Conservation (phyloP, 2,797 vertebrate species). For the Paramormyrops hopkinsi region DNA sequence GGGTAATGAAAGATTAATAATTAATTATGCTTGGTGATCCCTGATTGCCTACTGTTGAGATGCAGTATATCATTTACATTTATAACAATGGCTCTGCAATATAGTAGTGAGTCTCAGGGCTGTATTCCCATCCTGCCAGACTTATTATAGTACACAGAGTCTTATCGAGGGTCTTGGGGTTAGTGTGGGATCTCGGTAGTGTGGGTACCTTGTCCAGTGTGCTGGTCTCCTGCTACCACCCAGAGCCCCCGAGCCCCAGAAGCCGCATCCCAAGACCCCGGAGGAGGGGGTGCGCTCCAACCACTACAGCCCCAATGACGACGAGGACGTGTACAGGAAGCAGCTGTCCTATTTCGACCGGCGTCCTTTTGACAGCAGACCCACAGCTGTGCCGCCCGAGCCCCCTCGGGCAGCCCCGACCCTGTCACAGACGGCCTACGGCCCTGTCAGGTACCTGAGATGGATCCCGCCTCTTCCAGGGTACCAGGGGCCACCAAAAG, state of each 20-base stretch:
- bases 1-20: background rate
- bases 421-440: conserved; percentile 72
- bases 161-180: background rate
- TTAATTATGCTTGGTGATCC: background rate
- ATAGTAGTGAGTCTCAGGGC: background rate
- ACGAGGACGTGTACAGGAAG: conserved; percentile 93
- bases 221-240: background rate
- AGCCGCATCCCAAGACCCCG: conserved; percentile 77
- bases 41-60: background rate
- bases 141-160: background rate
- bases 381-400: conserved; percentile 60
- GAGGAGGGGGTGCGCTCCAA: conserved; percentile 82
- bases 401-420: conserved; percentile 68
- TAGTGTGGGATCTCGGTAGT: background rate
- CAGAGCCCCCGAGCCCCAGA: conserved; percentile 90
- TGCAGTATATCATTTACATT: background rate
- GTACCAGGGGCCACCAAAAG: background rate
- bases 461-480: conserved; percentile 33
- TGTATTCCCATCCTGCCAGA: background rate
- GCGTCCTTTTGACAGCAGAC: conserved; percentile 86
- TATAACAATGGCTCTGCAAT: background rate
- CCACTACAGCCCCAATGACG: conserved; percentile 88
- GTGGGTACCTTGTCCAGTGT: background rate
- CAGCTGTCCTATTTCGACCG: conserved; percentile 95
- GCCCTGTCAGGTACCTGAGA: conserved; percentile 69